Evolutionary conservation across 1,140 invertebrate genomes (phyloP), one percentile per base, ranked within the genome.

Genomic region (Diuraphis noxia): DNA sequence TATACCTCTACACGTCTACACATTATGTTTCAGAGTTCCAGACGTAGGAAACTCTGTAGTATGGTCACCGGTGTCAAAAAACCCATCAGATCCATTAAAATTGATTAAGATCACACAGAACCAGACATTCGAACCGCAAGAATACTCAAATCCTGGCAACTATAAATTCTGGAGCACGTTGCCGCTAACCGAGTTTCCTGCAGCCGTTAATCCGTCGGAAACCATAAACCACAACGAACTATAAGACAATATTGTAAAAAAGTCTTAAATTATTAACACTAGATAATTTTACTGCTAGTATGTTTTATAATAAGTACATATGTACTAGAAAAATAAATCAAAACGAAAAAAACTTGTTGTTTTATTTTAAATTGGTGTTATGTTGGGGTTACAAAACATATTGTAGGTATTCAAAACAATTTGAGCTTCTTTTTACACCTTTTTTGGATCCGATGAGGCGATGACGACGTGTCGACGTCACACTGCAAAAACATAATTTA

Each of bases 81-180:
- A 91, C 52, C 89, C 43, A 7, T 34, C 77, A 25, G 89, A 91
- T 34, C 89, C 89, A 23, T 40, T 91, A 36, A 79, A 91, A 40
- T 38, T 91, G 34, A 38, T 91, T 9, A 82, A 82, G 36, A 91
- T 91, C 77, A 91, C 89, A 0, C 89, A 91, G 49, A 49, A 25
- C 7, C 89, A 82, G 52, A 82, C 77, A 21, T 82, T 91, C 6
- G 77, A 40, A 52, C 77, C 46, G 0, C n/a, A 8, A 30, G 89
- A 91, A 52, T 46, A 82, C 17, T 30, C 77, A 9, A 25, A 91
- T 40, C 43, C 72, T 9, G 89, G 89, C 13, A 91, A 91, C 34
- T 9, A 81, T 52, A 49, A 46, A 21, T 91, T 91, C 38, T 91
- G 89, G 89, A 91, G 77, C 41, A 52, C 63, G 30, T 52, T 91